Evolutionary conservation across 2,113 vertebrate species (phyloP).

Genomic region (Amazona vittata): DNA sequence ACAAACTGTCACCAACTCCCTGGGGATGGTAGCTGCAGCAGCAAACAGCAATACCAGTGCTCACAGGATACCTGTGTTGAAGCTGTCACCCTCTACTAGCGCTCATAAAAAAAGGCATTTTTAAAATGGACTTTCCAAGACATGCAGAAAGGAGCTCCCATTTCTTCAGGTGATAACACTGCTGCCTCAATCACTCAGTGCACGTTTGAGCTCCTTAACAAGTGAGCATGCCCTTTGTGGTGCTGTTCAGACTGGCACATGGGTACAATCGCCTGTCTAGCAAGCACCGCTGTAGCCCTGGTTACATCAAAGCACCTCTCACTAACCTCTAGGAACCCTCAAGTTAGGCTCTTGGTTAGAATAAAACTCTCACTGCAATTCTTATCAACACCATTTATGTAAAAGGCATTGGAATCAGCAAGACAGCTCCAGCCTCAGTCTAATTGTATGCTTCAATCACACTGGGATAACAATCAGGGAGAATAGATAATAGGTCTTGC

Average conservation of each 20-base stretch:
- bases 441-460: not conserved
- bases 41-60: fast-evolving
- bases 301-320: too few species aligned
- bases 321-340: not conserved
- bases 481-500: not conserved
- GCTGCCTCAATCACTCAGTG: too few species aligned
- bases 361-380: not conserved
- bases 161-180: not conserved
- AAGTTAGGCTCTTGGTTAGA: not conserved
- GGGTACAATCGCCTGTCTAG: not conserved
- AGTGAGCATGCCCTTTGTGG: not conserved
- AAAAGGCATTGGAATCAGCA: not conserved
- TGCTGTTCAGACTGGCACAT: fast-evolving
- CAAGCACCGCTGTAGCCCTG: not conserved
- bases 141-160: not conserved
- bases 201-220: too few species aligned
- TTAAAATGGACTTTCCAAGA: not conserved
- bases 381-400: fast-evolving
- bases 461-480: not conserved
- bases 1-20: not conserved
- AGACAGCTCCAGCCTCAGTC: not conserved
- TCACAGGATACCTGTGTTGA: not conserved
- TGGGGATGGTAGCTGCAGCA: not conserved
- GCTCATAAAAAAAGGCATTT: fast-evolving
- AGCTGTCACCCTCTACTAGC: not conserved